Percentiles rank a stretch among this genome's conserved stretches.
Evolutionary conservation across 1,140 invertebrate genomes (phyloP).

Genomic region (Neodiprion lecontei): DNA sequence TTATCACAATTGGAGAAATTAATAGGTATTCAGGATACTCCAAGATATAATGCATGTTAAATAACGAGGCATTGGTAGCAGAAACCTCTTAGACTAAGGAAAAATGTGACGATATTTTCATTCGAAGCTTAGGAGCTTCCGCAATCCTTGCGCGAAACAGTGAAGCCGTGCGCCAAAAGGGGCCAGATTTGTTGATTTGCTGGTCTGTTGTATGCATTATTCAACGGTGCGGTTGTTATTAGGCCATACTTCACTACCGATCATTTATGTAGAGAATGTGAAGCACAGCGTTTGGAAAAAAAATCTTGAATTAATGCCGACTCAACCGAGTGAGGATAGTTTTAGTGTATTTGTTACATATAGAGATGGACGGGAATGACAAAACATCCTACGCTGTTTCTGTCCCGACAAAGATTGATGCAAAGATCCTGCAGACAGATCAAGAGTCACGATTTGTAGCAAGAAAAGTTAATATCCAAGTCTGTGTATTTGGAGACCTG

Average conservation of each 20-base stretch:
- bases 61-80: too few species aligned
- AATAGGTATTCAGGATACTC: too few species aligned
- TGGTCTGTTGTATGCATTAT: conserved; percentile 1
- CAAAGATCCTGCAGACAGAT: not conserved
- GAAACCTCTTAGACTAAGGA: too few species aligned
- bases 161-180: too few species aligned
- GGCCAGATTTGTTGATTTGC: not conserved
- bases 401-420: conserved; percentile 1
- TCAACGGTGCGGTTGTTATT: conserved; percentile 8
- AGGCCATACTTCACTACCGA: conserved; percentile 11
- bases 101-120: too few species aligned
- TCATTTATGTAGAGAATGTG: conserved; percentile 12
- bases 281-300: not conserved
- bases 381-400: conserved; percentile 13
- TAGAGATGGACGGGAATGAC: not conserved
- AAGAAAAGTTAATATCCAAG: not conserved
- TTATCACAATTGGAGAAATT: too few species aligned
- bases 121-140: too few species aligned
- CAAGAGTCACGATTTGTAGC: not conserved
- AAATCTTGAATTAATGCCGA: conserved; percentile 8
- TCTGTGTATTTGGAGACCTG: not conserved
- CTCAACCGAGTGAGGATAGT: not conserved
- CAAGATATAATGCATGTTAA: too few species aligned
- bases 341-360: not conserved
- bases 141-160: too few species aligned